Conservation (phyloP, 2,113 vertebrate species). For the Morone saxatilis region DNA sequence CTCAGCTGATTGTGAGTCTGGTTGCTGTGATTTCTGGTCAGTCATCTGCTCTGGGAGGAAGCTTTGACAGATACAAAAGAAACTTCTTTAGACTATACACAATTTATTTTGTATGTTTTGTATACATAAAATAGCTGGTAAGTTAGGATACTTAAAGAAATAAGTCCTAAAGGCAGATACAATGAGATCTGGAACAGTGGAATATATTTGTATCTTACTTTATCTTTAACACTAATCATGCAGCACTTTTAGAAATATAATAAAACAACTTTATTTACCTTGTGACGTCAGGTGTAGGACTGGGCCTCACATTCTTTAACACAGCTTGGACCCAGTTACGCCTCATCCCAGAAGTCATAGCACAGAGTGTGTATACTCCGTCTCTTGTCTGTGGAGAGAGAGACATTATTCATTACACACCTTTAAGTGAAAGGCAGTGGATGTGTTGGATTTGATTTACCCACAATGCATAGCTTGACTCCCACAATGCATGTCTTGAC, state of each 20-base stretch:
- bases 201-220: not conserved
- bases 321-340: slow-evolving; percentile 95
- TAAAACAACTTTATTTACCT: slow-evolving; percentile 79
- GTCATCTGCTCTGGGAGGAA: slow-evolving; percentile 83
- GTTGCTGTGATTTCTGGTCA: slow-evolving; percentile 12
- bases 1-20: slow-evolving; percentile 1
- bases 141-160: not conserved
- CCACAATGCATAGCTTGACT: no score
- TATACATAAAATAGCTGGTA: not conserved
- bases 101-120: not conserved
- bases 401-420: not conserved
- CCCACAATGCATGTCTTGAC: not conserved
- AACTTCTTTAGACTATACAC: not conserved
- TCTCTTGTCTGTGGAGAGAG: slow-evolving; percentile 87
- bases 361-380: slow-evolving; percentile 91
- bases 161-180: not conserved
- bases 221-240: not conserved
- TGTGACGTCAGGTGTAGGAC: slow-evolving; percentile 85
- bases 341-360: slow-evolving; percentile 92
- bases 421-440: not conserved
- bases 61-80: slow-evolving; percentile 70
- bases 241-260: not conserved
- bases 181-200: not conserved
- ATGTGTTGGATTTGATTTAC: not conserved
- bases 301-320: slow-evolving; percentile 90